Evolutionary conservation across 2,113 vertebrate species (phyloP).

Genomic region (Heterocephalus glaber): DNA sequence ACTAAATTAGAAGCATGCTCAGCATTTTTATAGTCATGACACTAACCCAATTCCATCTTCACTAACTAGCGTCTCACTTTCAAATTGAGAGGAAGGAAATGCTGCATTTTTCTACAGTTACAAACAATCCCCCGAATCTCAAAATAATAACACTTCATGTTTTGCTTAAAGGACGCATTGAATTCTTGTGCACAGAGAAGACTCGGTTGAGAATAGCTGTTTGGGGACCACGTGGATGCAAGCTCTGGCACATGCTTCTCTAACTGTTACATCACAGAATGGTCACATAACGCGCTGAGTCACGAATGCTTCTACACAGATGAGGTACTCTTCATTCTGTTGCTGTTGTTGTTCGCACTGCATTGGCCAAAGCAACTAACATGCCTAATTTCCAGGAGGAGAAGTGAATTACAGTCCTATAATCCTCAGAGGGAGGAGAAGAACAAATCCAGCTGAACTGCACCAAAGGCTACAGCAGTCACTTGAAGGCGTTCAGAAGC

Average conservation of each 20-base stretch:
- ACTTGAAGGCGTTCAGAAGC: background rate
- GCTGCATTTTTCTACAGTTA: background rate
- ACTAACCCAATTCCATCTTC: background rate
- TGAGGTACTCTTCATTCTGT: background rate
- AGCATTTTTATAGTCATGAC: background rate
- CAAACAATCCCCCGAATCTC: slow-evolving; percentile 8
- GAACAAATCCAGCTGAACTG: background rate
- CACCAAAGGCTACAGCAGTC: background rate
- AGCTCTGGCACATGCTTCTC: background rate
- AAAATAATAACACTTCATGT: background rate
- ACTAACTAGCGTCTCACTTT: background rate
- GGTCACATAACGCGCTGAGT: too few relatives aligned
- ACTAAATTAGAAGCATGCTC: background rate
- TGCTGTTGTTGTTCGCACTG: background rate
- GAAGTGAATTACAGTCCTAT: background rate
- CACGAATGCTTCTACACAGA: too few relatives aligned
- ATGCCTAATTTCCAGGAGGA: background rate
- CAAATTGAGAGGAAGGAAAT: slow-evolving; percentile 3
- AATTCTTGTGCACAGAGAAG: background rate
- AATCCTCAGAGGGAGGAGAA: background rate
- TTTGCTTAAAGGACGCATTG: background rate
- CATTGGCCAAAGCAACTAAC: background rate
- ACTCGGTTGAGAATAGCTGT: too few relatives aligned
- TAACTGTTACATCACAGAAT: background rate
- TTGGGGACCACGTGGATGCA: background rate